Evolutionary conservation across 2,888 invertebrate species (phyloP), one percentile per base, ranked within the genome.

Genomic region (Epicampocera succincta): DNA sequence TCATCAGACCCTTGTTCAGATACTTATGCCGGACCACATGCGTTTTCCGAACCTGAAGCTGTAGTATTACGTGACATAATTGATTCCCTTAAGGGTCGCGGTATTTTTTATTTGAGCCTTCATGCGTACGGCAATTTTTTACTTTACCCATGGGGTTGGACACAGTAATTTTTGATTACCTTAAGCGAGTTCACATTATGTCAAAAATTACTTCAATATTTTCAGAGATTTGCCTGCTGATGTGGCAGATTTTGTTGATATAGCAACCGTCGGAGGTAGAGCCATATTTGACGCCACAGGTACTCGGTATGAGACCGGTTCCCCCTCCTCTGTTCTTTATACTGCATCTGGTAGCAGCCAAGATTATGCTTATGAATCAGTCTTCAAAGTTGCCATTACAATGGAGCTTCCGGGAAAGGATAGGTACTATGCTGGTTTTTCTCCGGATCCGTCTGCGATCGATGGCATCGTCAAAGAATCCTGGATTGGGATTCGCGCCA

Each of bases 91-190:
- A 90, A 92, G 0, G 87, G 84, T 68, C 86, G 86, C 3, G 88
- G 89, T 21, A 92, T 94, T 69, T 90, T 95, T 79, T 96, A 95
- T 88, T 87, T 96, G 13, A 94, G 94, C 0, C 91, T 96, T 81
- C 97, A 97, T 87, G 94, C 96, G 17, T 95, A 93, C 85, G 96
- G 96, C 6, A 92, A 93, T 83, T 93, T 93, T 87, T 89, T 95
- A 29, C 87, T 95, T 0, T 94, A 95, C 86, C 94, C 94, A 0
- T 95, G 94, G 94, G 94, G 94, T 3, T 94, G 93, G 56, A 87
- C 89, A 4, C 87, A 92, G 48, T 93, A 93, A 2, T 88, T 83
- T 42, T 25, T 33, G 5, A 9, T 8, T 33, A 33, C 8, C 8
- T 33, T 3, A 1, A 33, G 33, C 33, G 33, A 33, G 8, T 6